Evolutionary conservation across 2,888 invertebrate species (phyloP).

Genomic region (Sphecodes monilicornis): DNA sequence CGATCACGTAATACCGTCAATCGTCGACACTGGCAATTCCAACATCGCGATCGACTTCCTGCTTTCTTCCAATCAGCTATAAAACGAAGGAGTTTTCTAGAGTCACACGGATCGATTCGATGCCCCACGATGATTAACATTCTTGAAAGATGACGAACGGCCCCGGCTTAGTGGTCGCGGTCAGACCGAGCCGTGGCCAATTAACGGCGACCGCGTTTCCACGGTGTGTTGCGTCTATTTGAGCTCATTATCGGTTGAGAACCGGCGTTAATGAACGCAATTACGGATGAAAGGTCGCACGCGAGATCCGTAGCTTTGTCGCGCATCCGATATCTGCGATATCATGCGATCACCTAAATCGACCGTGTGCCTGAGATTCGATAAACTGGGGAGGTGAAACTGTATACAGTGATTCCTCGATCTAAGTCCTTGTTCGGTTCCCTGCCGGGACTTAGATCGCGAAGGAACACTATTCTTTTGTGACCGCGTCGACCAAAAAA

Average conservation of each 20-base stretch:
- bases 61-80: neutral
- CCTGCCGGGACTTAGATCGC: too few relatives aligned
- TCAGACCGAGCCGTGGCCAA: constrained; percentile 71
- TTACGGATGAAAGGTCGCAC: constrained; percentile 70
- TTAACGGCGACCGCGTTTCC: constrained; percentile 73
- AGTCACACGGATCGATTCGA: neutral
- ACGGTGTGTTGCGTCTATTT: constrained; percentile 69
- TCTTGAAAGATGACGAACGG: constrained; percentile 39
- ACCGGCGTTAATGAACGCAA: constrained; percentile 76
- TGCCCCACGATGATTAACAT: constrained; percentile 31
- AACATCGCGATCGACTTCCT: neutral
- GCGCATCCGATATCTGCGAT: constrained; percentile 6
- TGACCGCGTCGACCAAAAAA: too few relatives aligned
- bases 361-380: neutral
- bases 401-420: too few relatives aligned
- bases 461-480: too few relatives aligned
- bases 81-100: constrained; percentile 2
- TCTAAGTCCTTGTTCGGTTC: too few relatives aligned
- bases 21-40: neutral
- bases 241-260: constrained; percentile 70
- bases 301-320: neutral
- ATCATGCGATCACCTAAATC: neutral
- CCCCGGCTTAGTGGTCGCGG: constrained; percentile 44
- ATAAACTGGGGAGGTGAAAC: too few relatives aligned
- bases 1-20: too few relatives aligned